Evolutionary conservation across 2,797 vertebrate species (phyloP).

Genomic region (Mareca strepera): DNA sequence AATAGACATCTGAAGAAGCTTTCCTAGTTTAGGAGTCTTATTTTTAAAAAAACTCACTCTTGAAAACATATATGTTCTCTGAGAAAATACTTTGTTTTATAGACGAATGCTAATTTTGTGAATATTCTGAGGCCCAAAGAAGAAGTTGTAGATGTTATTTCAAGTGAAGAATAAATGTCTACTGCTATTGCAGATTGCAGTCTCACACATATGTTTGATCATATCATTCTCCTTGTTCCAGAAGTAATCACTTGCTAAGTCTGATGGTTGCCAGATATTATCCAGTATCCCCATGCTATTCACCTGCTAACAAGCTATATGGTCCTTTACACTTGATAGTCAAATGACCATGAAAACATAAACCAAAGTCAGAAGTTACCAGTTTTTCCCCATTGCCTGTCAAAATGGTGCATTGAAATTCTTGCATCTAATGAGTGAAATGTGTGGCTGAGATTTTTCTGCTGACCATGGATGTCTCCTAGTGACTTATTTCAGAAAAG

Average conservation of each 20-base stretch:
- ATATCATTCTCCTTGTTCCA: neutral
- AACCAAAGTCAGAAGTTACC: neutral
- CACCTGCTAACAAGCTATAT: neutral
- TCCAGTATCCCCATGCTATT: neutral
- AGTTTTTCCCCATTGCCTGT: neutral
- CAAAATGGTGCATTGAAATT: neutral
- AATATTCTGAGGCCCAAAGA: neutral
- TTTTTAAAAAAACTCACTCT: neutral
- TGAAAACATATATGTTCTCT: neutral
- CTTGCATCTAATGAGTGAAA: neutral
- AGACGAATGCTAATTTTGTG: neutral
- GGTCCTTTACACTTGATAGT: fast-evolving
- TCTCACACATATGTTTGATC: neutral
- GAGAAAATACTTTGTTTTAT: neutral
- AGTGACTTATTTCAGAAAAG: neutral
- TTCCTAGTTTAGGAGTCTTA: neutral
- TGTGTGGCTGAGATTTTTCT: neutral
- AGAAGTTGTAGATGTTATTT: neutral
- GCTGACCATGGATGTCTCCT: neutral
- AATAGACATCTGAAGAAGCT: neutral
- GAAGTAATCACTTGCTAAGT: neutral
- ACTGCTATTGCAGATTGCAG: neutral
- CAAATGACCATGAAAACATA: neutral
- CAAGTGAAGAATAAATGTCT: neutral
- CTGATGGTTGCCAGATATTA: neutral